These are phyloP conservation scores for Chrosomus eos DNA, from an alignment of 2,797 vertebrate species.

Conservation along the genomic window DNA sequence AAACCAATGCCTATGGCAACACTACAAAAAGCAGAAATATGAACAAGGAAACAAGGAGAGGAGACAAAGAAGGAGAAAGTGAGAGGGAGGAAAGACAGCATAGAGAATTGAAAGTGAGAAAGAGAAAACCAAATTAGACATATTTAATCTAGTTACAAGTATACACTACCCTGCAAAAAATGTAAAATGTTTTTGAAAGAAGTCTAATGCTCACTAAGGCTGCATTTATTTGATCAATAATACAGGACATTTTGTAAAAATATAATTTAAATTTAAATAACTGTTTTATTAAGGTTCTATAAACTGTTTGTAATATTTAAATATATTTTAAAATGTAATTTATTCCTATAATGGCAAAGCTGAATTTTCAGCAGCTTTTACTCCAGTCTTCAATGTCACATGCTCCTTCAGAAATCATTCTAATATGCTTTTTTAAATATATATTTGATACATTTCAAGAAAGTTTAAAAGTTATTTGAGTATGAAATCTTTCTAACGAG, in stretches of 20 bases:
- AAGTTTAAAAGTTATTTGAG: neutral
- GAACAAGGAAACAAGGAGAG: conserved; percentile 24
- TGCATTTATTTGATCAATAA: conserved; percentile 5
- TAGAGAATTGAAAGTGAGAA: neutral
- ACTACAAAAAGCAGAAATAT: conserved; percentile 72
- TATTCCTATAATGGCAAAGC: neutral
- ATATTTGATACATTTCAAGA: neutral
- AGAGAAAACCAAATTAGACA: conserved; percentile 51
- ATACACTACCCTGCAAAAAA: conserved; percentile 8
- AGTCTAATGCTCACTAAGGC: neutral
- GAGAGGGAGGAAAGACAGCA: conserved; percentile 14
- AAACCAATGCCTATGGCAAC: conserved; percentile 94
- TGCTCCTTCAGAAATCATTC: neutral
- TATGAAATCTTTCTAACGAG: too few species aligned
- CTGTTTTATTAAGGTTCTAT: neutral
- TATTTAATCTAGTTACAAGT: conserved; percentile 52
- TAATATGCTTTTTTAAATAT: neutral
- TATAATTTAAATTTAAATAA: too few species aligned
- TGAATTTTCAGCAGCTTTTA: neutral
- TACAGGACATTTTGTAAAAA: neutral
- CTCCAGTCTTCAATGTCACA: neutral
- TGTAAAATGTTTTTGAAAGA: neutral
- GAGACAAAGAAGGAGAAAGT: neutral
- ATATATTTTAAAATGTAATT: neutral
- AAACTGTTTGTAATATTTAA: too few species aligned